Evolutionary conservation across 2,797 vertebrate species (phyloP).

Genomic region (Pangasius krempfi): DNA sequence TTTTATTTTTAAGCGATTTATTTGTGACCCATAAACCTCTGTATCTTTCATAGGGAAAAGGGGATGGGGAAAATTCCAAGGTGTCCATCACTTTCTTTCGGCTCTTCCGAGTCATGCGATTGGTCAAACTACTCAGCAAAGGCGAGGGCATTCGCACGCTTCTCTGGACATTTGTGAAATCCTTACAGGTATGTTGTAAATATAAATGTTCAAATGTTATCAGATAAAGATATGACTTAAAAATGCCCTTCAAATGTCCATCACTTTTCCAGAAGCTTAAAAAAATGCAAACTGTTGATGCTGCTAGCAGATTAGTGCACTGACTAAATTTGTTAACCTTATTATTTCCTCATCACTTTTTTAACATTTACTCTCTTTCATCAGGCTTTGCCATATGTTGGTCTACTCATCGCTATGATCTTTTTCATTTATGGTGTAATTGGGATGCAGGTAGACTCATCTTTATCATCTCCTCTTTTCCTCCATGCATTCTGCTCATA

Average conservation of each 20-base stretch:
- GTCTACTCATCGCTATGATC: conserved; percentile 96
- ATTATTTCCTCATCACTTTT: neutral
- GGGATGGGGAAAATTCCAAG: conserved; percentile 92
- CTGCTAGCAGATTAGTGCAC: neutral
- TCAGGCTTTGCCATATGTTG: conserved; percentile 94
- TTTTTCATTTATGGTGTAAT: conserved; percentile 99
- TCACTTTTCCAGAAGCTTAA: neutral
- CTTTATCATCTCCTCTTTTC: neutral
- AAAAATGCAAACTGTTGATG: neutral
- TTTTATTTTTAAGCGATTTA: neutral
- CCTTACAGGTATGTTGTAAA: conserved; percentile 85
- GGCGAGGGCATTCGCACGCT: conserved; percentile 95
- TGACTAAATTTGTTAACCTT: neutral
- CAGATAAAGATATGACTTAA: neutral
- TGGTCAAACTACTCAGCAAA: conserved; percentile 97
- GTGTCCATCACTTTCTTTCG: conserved; percentile 99
- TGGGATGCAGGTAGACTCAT: conserved; percentile 89
- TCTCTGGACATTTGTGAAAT: conserved; percentile 97
- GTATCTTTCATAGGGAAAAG: conserved; percentile 51
- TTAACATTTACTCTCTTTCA: neutral
- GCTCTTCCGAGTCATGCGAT: conserved; percentile 95
- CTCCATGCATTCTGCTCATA: neutral
- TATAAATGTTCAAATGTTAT: neutral
- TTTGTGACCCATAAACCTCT: conserved; percentile 49
- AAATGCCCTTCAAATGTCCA: neutral